Base-by-base conservation (phyloP, 2,888 invertebrate species). In the Labia minor region DNA sequence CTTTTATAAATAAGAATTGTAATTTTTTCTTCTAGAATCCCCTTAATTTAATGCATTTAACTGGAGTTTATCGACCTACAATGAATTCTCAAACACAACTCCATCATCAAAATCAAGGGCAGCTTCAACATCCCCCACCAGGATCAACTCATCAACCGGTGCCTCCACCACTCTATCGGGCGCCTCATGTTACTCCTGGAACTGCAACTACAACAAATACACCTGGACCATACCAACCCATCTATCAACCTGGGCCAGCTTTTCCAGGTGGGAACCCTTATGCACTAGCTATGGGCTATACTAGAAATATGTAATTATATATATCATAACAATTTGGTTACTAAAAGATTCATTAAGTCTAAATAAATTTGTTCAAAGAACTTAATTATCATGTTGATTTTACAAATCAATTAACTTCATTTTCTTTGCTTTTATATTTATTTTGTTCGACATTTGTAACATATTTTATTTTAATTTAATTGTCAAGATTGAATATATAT, bases 11-110 rank as follows among this genome's bases (percentile, higher is more conserved):
- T 26, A 26, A 26, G 8, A 26, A 26, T 26, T 26, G 8, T 8
- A 26, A 6, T 26, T 26, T 26, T 26, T 26, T 26, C 26, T n/a
- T n/a, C n/a, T n/a, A 26, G 26, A 26, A 26, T 26, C 49, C 49
- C 3, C 16, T 49, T 3, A 49, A 49, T 16, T 49, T 49, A 16
- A 49, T 49, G 49, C 49, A 49, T 49, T 49, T 49, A 49, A 10
- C 49, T 49, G 49, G 49, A 49, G 49, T 49, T 49, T 49, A 49
- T 49, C 49, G 49, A 49, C 4, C 49, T n/a, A 4, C 49, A 14
- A 49, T 49, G 49, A 49, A 49, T 49, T 14, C 49, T 8, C 69
- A 69, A 20, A 68, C 68, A 10, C 67, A 67, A n/a, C 26, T 6
- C 10, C 66, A 19, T 21, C 62, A 19, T 8, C 66, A n/a, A n/a